phyloP scores from a whole-genome alignment of 2,888 invertebrate genomes.

The Eristalinus sepulchralis region DNA sequence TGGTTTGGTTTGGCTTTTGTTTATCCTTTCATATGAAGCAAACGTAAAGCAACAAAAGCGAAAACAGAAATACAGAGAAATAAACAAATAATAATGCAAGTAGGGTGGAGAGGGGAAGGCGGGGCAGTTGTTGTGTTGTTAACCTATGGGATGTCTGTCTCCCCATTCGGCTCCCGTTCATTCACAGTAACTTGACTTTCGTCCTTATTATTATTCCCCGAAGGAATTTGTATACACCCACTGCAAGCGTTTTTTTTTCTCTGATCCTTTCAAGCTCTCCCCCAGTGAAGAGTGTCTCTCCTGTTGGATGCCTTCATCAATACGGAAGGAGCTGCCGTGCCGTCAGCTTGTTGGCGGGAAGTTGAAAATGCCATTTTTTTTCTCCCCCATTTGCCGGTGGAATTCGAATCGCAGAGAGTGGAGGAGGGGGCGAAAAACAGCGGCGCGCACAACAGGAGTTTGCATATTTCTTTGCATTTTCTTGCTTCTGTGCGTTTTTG shows the following conservation, averaged over 20 bases:
- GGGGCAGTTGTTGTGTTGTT: slow-evolving; percentile 33
- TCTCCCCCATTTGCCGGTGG: slow-evolving; percentile 5
- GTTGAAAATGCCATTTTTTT: slow-evolving; percentile 2
- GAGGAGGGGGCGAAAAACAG: neutral
- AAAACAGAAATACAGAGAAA: slow-evolving; percentile 47
- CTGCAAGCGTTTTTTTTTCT: neutral
- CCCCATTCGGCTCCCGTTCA: slow-evolving; percentile 44
- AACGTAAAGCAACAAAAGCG: slow-evolving; percentile 58
- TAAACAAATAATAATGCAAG: slow-evolving; percentile 51
- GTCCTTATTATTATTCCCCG: slow-evolving; percentile 53
- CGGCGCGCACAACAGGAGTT: slow-evolving; percentile 1
- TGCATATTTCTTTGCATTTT: slow-evolving; percentile 9
- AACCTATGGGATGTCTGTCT: slow-evolving; percentile 27
- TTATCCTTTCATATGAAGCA: slow-evolving; percentile 62
- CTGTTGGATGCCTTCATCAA: slow-evolving; percentile 32
- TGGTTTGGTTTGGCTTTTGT: slow-evolving; percentile 25
- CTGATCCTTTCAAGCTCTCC: neutral
- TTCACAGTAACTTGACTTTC: slow-evolving; percentile 65
- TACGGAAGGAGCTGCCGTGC: slow-evolving; percentile 18
- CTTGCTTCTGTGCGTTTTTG: neutral
- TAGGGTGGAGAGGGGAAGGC: neutral
- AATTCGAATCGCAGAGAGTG: slow-evolving; percentile 11
- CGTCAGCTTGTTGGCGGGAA: slow-evolving; percentile 3
- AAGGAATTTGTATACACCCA: slow-evolving; percentile 24
- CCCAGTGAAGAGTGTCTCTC: neutral